phyloP scores from a whole-genome alignment of 2,113 vertebrate genomes.

The Pachypanchax playfairii region DNA sequence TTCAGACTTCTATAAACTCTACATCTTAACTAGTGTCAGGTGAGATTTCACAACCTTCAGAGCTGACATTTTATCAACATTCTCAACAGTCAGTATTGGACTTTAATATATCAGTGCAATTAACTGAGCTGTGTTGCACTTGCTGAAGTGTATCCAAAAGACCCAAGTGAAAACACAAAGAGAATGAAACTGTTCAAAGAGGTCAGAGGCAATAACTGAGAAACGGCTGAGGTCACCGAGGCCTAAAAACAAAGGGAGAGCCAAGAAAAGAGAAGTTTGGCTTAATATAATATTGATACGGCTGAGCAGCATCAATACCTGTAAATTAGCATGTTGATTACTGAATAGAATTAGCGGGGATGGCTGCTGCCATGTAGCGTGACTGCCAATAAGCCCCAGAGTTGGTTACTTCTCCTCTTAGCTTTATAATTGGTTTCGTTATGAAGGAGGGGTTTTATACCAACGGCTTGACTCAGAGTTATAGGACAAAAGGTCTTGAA shows the following conservation, averaged over 20 bases:
- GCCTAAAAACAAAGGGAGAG: slow-evolving; percentile 17
- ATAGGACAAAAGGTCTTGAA: slow-evolving; percentile 33
- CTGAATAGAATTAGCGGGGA: slow-evolving; percentile 52
- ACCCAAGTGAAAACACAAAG: slow-evolving; percentile 18
- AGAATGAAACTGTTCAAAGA: not conserved
- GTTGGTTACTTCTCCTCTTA: slow-evolving; percentile 55
- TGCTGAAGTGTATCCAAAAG: slow-evolving; percentile 47
- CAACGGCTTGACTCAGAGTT: slow-evolving; percentile 56
- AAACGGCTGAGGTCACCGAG: slow-evolving; percentile 18
- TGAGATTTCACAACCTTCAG: not conserved
- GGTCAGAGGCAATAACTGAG: slow-evolving; percentile 3
- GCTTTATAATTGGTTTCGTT: slow-evolving; percentile 66
- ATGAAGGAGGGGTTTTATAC: slow-evolving; percentile 59
- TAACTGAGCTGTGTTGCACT: slow-evolving; percentile 17
- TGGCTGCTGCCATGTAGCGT: slow-evolving; percentile 48
- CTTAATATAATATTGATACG: slow-evolving; percentile 72
- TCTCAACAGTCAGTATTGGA: not conserved
- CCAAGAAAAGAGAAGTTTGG: slow-evolving; percentile 25
- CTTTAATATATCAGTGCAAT: not conserved
- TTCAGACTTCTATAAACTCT: not conserved
- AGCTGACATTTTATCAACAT: not conserved
- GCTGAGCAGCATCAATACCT: slow-evolving; percentile 64
- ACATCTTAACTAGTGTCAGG: not conserved
- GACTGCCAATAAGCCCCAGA: slow-evolving; percentile 69
- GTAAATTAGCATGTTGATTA: slow-evolving; percentile 71